Evolutionary conservation across 92 coral and sea anemone genomes (phyloP), one percentile per base, ranked within the genome.

Genomic region (Ricordea florida): DNA sequence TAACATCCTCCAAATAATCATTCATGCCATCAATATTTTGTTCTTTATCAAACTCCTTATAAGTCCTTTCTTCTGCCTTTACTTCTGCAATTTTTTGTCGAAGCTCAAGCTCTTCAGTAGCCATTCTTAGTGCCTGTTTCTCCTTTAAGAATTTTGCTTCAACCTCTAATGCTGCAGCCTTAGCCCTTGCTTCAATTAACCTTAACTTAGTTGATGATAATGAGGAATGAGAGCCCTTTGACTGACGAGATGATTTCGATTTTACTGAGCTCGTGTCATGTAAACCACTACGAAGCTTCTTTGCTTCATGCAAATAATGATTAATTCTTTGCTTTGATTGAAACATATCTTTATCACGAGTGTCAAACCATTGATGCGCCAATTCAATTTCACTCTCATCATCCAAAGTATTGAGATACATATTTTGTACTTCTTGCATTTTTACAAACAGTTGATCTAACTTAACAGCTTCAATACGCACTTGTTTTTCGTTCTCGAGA

Each of bases 11-110:
- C 38, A 70, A 9, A n/a, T 70, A 13, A 11, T 31, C 41, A 29
- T 30, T 83, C 67, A 47, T 26, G 36, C 46, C 57, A 34, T 70
- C 53, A 34, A 43, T 62, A 29, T 31, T 63, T 23, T 69, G 65
- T 9, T 67, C 66, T 48, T 50, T 32, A 2, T 72, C 81, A 65
- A 65, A 63, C 35, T 85, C 64, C 73, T 85, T 80, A 23, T 74
- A 89, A n/a, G 66, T 50, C 20, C 64, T 59, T 71, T 77, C 91
- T 66, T 86, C 96, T 51, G 72, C 72, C 40, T 79, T 84, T 27
- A 79, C 93, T 50, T 84, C 80, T 38, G 85, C 74, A 56, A 85
- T 50, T 65, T 79, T 40, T 37, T 89, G 68, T 62, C 66, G 62
- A 45, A 62, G 50, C 15, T 76, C 82, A 47, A 76, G 55, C 57